A percentile compares a stretch with the other conserved stretches of the same genome.
phyloP scores from a whole-genome alignment of 1,140 invertebrate genomes.

The Pantala flavescens region DNA sequence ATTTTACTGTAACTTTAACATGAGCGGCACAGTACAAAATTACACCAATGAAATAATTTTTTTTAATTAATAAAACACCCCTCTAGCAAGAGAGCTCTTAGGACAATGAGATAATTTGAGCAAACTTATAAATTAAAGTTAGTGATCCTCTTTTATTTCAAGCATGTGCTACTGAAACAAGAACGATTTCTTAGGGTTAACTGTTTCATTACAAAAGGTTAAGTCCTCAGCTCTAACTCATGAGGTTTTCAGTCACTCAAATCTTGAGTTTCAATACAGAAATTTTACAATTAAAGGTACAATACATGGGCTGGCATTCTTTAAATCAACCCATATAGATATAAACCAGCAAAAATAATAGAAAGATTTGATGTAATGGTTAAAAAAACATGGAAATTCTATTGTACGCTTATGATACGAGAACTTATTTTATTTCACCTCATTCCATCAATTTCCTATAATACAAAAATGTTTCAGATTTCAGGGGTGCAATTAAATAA shows the following conservation, averaged over 20 bases:
- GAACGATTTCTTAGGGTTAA: not conserved
- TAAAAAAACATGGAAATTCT: too few species aligned
- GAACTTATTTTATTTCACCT: not conserved
- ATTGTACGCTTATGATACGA: too few species aligned
- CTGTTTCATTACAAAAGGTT: too few species aligned
- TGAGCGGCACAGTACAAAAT: conserved; percentile 4
- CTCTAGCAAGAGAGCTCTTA: not conserved
- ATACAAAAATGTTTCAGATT: not conserved
- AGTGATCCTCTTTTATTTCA: not conserved
- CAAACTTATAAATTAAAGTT: not conserved
- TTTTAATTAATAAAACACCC: not conserved
- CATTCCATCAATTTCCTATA: not conserved
- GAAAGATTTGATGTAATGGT: too few species aligned
- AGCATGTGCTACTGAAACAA: not conserved
- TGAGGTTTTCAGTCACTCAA: too few species aligned
- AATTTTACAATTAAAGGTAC: too few species aligned
- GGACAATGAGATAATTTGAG: conserved; percentile 1
- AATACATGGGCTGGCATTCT: too few species aligned
- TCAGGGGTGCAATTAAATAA: not conserved
- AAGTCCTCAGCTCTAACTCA: too few species aligned
- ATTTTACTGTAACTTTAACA: conserved; percentile 10
- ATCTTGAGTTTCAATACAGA: too few species aligned
- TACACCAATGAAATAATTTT: not conserved
- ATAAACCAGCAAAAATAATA: too few species aligned
- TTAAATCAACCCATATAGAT: too few species aligned